Conservation (phyloP, 2,888 invertebrate species). For the Ophioninae sp. region DNA sequence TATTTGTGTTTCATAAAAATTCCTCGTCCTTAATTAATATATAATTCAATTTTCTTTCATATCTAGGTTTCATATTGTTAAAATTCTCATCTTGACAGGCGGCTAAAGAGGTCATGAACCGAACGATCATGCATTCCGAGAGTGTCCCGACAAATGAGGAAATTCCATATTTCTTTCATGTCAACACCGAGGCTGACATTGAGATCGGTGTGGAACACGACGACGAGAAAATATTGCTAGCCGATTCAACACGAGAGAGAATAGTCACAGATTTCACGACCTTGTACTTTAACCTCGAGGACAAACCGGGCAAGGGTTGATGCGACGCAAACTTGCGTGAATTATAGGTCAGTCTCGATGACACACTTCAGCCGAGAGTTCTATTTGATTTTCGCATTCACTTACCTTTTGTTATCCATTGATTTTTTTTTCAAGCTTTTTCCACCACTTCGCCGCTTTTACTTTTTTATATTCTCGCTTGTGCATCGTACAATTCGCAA, state of each 20-base stretch:
- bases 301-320: constrained; percentile 66
- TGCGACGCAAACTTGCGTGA: constrained; percentile 36
- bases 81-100: constrained; percentile 56
- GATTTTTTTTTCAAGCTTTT: constrained; percentile 3
- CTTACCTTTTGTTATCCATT: constrained; percentile 32
- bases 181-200: constrained; percentile 64
- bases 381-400: constrained; percentile 51
- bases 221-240: constrained; percentile 66
- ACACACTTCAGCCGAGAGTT: constrained; percentile 12
- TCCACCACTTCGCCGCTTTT: not conserved
- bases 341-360: not conserved
- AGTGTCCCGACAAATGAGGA: constrained; percentile 61
- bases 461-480: not conserved
- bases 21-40: no score
- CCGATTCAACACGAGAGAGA: constrained; percentile 65
- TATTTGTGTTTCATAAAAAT: not conserved
- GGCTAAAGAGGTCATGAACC: constrained; percentile 62
- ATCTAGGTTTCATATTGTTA: not conserved
- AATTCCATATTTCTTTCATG: constrained; percentile 68
- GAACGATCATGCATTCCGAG: constrained; percentile 65
- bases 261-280: constrained; percentile 62
- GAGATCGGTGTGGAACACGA: constrained; percentile 69
- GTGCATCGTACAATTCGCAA: constrained; percentile 18
- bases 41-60: not conserved
- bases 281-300: constrained; percentile 71